Evolutionary conservation across 1,140 invertebrate species (phyloP), one percentile per base, ranked within the genome.

Genomic region (Pseudomyrmex sp.): DNA sequence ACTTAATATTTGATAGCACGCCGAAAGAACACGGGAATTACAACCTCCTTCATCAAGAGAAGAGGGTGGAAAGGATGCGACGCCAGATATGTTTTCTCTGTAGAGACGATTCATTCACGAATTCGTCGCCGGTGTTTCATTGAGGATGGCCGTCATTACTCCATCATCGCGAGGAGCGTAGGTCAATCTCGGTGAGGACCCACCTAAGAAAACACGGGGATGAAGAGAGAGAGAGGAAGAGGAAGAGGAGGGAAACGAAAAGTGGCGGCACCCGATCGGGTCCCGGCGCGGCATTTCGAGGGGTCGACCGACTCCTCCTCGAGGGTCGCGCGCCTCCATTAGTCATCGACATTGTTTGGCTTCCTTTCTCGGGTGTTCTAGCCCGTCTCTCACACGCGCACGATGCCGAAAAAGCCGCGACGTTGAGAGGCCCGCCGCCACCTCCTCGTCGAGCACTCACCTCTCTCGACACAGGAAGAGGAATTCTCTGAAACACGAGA

Each of bases 331-430:
- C 58, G 75, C 62, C 80, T 73, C 61, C 76, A 87, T 90, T 85
- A 89, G 68, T 90, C 87, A 90, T 63, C 48, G 59, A 12, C 13
- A 83, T 82, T 90, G 84, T 90, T 90, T 90, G 65, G 58, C 82
- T 89, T 90, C 76, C 82, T 84, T 59, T 84, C 56, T 72, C 62
- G 9, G 3, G 23, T 62, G 52, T 46, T 80, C 56, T 46, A 26
- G 50, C 59, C 18, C 18, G 50, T 68, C 18, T 10, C 23, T 69
- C 35, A 58, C 26, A 77, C 63, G 35, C 59, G 74, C n/a, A n/a
- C 18, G 23, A 63, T 69, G 44, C 76, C 76, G 66, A 80, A 50
- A 80, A 66, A 80, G 63, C 44, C 13, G n/a, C 8, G 18, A 20
- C 63, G 35, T 5, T 5, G 48, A 77, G 54, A 70, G 63, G 26